Evolutionary conservation across 2,888 invertebrate species (phyloP).

Genomic region (Drosophila ezoana): DNA sequence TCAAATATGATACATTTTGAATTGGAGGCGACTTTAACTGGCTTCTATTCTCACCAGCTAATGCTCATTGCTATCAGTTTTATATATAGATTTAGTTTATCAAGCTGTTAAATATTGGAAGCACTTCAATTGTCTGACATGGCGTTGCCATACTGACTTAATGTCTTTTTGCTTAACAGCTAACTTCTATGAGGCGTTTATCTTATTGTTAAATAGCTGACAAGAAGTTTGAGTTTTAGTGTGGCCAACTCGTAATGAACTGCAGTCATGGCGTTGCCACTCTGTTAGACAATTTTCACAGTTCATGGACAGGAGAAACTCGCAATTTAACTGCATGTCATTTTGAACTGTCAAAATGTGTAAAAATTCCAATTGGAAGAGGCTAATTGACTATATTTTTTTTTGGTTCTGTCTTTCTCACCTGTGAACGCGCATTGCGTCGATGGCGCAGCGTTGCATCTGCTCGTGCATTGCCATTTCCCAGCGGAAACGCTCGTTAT

Average conservation of each 20-base stretch:
- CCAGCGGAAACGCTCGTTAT: conserved; percentile 84
- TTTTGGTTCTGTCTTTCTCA: conserved; percentile 41
- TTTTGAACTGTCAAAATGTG: conserved; percentile 2
- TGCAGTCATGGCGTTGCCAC: not conserved
- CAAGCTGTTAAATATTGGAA: no score
- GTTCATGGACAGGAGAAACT: not conserved
- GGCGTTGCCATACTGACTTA: no score
- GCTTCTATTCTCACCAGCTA: no score
- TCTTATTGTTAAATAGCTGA: not conserved
- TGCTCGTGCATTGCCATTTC: conserved; percentile 84
- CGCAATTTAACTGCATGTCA: conserved; percentile 19
- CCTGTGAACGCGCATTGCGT: conserved; percentile 85
- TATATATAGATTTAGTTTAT: not conserved
- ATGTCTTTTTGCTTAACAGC: no score
- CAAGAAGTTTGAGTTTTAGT: not conserved
- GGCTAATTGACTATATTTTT: conserved; percentile 24
- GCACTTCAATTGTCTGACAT: no score
- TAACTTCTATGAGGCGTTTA: not conserved
- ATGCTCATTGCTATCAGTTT: no score
- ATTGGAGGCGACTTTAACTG: no score
- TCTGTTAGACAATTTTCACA: not conserved
- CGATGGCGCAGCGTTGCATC: conserved; percentile 84
- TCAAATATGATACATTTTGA: no score
- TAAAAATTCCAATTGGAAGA: conserved; percentile 8
- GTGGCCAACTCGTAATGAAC: not conserved